phyloP scores from a whole-genome alignment of 2,113 vertebrate genomes.

The Malurus elegans region DNA sequence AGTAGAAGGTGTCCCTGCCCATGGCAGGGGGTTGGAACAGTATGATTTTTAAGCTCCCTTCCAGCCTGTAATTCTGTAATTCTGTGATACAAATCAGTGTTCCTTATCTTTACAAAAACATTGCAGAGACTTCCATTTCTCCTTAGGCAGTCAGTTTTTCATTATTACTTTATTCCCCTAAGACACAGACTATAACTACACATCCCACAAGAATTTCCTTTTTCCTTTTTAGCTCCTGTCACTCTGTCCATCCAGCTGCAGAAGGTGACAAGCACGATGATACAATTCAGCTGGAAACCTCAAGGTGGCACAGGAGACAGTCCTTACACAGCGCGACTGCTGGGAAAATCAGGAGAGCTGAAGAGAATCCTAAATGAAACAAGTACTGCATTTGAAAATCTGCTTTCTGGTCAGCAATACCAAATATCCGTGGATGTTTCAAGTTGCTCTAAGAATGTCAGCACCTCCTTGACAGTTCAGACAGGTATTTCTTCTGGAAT shows the following conservation, averaged over 20 bases:
- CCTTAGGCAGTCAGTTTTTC: not conserved
- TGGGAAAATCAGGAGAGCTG: not conserved
- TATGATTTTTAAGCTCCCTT: not conserved
- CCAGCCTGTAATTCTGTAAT: not conserved
- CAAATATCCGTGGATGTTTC: slow-evolving; percentile 4
- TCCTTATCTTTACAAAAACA: not conserved
- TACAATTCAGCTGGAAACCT: slow-evolving; percentile 10
- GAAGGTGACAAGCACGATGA: not conserved
- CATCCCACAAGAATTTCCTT: not conserved
- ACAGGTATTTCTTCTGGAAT: slow-evolving; percentile 42
- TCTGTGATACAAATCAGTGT: fast-evolving
- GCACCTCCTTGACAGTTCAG: not conserved
- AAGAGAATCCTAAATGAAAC: not conserved
- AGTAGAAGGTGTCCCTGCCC: not conserved
- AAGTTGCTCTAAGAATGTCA: slow-evolving; percentile 5
- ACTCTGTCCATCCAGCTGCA: not conserved
- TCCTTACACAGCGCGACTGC: not conserved
- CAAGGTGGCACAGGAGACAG: not conserved
- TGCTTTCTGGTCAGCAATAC: slow-evolving; percentile 16
- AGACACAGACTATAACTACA: not conserved
- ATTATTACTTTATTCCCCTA: not conserved
- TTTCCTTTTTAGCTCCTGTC: not conserved
- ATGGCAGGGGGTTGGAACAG: not conserved
- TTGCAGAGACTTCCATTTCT: not conserved
- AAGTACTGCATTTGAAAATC: not conserved